Percentiles rank a stretch among this genome's conserved stretches.
Conservation (phyloP, 1,140 invertebrate species). For the Formica selysi region DNA sequence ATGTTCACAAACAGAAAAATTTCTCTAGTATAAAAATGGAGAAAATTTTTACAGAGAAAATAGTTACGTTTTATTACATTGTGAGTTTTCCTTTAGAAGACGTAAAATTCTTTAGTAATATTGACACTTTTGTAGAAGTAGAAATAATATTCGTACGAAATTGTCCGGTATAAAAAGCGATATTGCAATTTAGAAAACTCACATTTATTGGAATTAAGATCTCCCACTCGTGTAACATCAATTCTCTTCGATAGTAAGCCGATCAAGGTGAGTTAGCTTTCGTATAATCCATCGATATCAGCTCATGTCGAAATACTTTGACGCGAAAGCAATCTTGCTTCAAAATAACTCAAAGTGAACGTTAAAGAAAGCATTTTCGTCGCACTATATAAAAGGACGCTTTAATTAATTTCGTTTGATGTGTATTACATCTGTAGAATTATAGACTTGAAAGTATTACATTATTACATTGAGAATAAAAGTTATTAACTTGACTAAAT, state of each 20-base stretch:
- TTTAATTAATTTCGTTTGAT: constrained; percentile 35
- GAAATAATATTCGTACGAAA: constrained; percentile 25
- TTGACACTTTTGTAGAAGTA: constrained; percentile 12
- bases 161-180: constrained; percentile 23
- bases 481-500: too few relatives aligned
- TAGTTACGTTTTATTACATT: neutral
- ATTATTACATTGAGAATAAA: too few relatives aligned
- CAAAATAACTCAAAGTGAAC: constrained; percentile 41
- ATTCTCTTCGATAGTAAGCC: constrained; percentile 50
- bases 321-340: constrained; percentile 39
- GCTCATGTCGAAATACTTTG: constrained; percentile 35
- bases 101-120: constrained; percentile 21
- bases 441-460: neutral
- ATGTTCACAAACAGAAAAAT: neutral
- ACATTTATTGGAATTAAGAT: constrained; percentile 7
- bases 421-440: neutral
- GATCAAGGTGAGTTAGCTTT: constrained; percentile 47
- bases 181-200: constrained; percentile 28
- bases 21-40: neutral
- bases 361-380: constrained; percentile 22
- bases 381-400: neutral
- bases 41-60: neutral
- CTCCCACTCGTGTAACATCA: constrained; percentile 20
- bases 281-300: constrained; percentile 51
- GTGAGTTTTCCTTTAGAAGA: neutral